Evolutionary conservation across 2,888 invertebrate genomes (phyloP).

Genomic region (Dynastes maya): DNA sequence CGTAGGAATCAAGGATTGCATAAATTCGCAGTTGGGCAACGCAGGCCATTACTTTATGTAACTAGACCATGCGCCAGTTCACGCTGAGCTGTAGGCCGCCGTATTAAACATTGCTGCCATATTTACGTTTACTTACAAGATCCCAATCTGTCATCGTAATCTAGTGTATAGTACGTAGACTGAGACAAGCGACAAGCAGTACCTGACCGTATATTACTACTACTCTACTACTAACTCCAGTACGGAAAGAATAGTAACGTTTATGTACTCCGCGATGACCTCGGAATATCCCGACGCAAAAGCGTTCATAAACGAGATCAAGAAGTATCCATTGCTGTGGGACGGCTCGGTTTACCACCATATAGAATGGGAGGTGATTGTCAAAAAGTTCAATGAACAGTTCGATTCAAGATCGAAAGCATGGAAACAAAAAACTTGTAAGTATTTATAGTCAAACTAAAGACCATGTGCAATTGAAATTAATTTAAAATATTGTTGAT

Average conservation of each 20-base stretch:
- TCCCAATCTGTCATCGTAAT: background rate
- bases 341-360: background rate
- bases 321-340: background rate
- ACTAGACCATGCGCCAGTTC: background rate
- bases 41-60: background rate
- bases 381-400: background rate
- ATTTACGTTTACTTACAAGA: background rate
- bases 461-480: no score
- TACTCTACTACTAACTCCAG: background rate
- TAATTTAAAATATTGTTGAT: no score
- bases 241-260: background rate
- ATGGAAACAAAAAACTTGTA: background rate
- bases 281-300: background rate
- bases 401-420: background rate
- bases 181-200: background rate
- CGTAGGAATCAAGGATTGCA: background rate
- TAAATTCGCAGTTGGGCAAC: background rate
- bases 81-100: background rate
- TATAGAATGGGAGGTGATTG: background rate
- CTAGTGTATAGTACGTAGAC: background rate
- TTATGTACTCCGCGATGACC: background rate
- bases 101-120: background rate
- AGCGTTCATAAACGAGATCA: background rate
- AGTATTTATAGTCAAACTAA: background rate
- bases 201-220: background rate